Conservation (phyloP, 2,888 invertebrate genomes). For the Pterostichus niger region DNA sequence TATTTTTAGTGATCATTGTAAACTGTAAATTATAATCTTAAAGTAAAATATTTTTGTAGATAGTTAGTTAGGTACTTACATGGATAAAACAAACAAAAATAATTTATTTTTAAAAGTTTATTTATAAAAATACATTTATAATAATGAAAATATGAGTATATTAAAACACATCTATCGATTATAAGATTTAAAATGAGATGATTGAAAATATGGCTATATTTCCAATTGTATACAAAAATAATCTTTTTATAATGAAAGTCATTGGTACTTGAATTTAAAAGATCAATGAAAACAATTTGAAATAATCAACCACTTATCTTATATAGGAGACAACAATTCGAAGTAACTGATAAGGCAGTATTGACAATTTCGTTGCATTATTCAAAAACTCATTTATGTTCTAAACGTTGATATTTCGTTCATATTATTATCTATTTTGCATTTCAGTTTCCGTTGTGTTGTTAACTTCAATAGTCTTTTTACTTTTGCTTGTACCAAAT, state of each 20-base stretch:
- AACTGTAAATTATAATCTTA: too few species aligned
- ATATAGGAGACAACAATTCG: neutral
- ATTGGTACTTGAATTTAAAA: constrained; percentile 18
- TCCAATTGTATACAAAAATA: constrained; percentile 24
- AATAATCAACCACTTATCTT: constrained; percentile 31
- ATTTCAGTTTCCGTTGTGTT: constrained; percentile 11
- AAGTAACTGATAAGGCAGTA: constrained; percentile 35
- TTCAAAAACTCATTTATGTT: neutral
- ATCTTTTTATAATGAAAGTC: constrained; percentile 15
- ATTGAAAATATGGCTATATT: constrained; percentile 8
- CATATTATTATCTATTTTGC: constrained; percentile 15
- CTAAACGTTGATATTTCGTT: neutral
- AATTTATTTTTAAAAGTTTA: constrained; percentile 16
- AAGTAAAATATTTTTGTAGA: too few species aligned
- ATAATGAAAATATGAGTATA: constrained; percentile 6
- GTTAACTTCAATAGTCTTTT: constrained; percentile 27
- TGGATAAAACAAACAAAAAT: constrained; percentile 11
- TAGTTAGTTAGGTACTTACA: neutral
- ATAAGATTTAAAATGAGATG: constrained; percentile 13
- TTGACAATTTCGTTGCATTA: neutral
- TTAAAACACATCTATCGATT: constrained; percentile 11
- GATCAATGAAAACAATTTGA: neutral
- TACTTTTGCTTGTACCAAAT: constrained; percentile 76
- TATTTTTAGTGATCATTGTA: too few species aligned
- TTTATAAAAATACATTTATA: constrained; percentile 48